phyloP scores from a whole-genome alignment of 2,113 vertebrate species.

The Cygnus buccinator region DNA sequence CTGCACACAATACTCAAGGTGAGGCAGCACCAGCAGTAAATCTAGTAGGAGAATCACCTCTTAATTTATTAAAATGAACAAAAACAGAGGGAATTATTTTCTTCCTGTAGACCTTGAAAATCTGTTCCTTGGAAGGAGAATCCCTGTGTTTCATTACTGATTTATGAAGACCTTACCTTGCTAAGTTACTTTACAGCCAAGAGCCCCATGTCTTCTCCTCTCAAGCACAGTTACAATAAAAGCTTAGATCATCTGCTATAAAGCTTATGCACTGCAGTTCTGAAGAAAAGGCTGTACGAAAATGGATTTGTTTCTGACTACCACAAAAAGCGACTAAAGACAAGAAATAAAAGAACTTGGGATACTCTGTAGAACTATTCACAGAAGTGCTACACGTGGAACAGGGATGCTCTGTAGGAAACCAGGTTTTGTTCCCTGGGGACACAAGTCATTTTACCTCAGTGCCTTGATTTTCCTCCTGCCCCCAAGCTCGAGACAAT shows the following conservation, averaged over 20 bases:
- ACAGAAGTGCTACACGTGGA: background rate
- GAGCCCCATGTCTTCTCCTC: background rate
- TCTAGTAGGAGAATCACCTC: background rate
- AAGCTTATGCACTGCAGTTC: background rate
- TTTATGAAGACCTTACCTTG: slow-evolving; percentile 5
- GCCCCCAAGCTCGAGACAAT: rapidly evolving
- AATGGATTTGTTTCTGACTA: slow-evolving; percentile 26
- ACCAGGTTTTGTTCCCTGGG: background rate
- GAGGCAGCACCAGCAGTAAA: background rate
- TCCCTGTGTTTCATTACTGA: slow-evolving; percentile 1
- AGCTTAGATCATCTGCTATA: background rate
- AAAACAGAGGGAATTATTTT: background rate
- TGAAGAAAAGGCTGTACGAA: slow-evolving; percentile 6
- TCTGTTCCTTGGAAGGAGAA: background rate
- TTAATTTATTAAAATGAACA: slow-evolving; percentile 24
- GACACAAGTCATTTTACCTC: background rate
- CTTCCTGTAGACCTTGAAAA: background rate
- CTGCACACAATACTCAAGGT: background rate
- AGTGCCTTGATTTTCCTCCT: background rate
- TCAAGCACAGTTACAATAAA: background rate
- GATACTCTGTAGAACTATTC: background rate
- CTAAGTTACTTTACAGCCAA: background rate
- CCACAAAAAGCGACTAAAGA: background rate
- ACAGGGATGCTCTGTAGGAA: background rate
- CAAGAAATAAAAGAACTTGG: background rate